Conservation (phyloP, 2,113 vertebrate species). For the Sturnus vulgaris region DNA sequence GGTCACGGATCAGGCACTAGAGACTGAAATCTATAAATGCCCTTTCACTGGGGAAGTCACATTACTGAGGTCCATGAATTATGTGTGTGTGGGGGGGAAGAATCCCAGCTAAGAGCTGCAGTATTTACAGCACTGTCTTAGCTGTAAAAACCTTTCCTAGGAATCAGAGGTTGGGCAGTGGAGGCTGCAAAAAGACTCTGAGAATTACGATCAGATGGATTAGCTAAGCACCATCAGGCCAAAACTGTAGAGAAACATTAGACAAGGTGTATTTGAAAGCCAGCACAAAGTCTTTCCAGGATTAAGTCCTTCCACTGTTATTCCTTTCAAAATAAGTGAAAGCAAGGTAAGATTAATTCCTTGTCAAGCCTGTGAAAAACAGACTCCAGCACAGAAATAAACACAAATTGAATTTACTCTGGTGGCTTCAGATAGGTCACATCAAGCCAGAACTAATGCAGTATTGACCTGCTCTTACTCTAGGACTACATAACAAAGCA, state of each 20-base stretch:
- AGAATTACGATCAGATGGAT: not conserved
- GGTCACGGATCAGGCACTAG: not conserved
- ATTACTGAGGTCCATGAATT: not conserved
- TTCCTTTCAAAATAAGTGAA: constrained; percentile 44
- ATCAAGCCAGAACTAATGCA: constrained; percentile 40
- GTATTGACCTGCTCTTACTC: constrained; percentile 31
- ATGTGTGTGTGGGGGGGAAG: rapidly evolving
- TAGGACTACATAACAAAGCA: constrained; percentile 23
- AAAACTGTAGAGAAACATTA: not conserved
- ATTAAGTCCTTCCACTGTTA: constrained; percentile 37
- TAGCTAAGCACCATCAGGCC: not conserved
- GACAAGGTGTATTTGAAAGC: not conserved
- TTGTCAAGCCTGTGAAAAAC: constrained; percentile 15
- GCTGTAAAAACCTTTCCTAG: not conserved
- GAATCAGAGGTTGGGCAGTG: not conserved
- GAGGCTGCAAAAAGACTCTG: not conserved
- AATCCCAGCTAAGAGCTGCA: not conserved
- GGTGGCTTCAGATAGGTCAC: constrained; percentile 30
- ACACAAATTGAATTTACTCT: constrained; percentile 52
- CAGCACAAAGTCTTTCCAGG: not conserved
- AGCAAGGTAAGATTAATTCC: constrained; percentile 34
- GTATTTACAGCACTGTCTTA: not conserved
- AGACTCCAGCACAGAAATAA: constrained; percentile 22
- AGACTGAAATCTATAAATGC: constrained; percentile 12
- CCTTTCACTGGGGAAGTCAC: not conserved